phyloP scores from a whole-genome alignment of 2,888 invertebrate genomes.

The Chalcis sispes region DNA sequence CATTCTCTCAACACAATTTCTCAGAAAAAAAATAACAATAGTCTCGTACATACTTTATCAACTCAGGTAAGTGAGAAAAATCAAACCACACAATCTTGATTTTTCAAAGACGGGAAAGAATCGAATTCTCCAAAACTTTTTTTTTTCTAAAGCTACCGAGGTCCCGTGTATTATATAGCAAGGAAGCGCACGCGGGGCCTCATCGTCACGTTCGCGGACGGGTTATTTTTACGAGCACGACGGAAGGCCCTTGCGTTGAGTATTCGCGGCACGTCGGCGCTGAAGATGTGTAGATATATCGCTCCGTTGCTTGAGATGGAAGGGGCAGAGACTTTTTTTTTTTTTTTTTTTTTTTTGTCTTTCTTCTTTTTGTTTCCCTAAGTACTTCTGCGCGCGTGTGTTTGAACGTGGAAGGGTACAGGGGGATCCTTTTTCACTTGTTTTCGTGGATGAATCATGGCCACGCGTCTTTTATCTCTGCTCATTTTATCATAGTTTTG shows the following conservation, averaged over 20 bases:
- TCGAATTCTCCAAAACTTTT: too few relatives aligned
- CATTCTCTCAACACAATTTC: too few relatives aligned
- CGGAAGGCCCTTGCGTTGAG: constrained; percentile 20
- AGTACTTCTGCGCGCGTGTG: too few relatives aligned
- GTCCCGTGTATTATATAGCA: neutral
- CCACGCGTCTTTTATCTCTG: constrained; percentile 7
- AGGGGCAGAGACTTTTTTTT: constrained; percentile 11
- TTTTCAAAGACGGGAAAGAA: too few relatives aligned
- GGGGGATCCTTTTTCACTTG: constrained; percentile 33
- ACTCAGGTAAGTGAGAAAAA: too few relatives aligned
- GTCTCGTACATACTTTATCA: too few relatives aligned
- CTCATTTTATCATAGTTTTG: constrained; percentile 11
- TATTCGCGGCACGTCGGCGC: constrained; percentile 45
- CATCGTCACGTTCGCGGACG: constrained; percentile 35
- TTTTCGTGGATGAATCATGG: constrained; percentile 37
- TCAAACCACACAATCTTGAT: too few relatives aligned
- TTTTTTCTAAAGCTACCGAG: neutral
- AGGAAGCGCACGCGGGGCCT: neutral
- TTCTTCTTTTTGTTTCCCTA: neutral
- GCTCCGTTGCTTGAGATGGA: too few relatives aligned
- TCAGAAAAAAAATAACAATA: too few relatives aligned
- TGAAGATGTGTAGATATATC: constrained; percentile 44
- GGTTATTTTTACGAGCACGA: constrained; percentile 50
- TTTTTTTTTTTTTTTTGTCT: constrained; percentile 6
- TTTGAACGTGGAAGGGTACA: constrained; percentile 16